Conservation (phyloP, 2,113 vertebrate species). For the Dicerorhinus sumatrensis region DNA sequence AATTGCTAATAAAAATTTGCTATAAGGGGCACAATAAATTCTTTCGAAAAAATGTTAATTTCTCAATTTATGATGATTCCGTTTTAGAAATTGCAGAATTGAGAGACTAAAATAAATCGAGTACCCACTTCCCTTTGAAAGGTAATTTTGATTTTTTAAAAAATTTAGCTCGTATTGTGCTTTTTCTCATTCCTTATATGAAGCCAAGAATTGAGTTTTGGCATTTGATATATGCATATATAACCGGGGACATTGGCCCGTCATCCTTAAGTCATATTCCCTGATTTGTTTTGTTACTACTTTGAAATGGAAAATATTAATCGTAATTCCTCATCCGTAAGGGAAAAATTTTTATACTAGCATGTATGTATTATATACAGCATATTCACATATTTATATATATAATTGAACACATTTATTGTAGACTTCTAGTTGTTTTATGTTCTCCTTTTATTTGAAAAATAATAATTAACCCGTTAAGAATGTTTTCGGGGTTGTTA, state of each 20-base stretch:
- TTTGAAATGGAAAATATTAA: not conserved
- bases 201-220: not conserved
- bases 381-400: too few relatives aligned
- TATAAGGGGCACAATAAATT: not conserved
- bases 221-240: not conserved
- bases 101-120: conserved; percentile 4
- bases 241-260: not conserved
- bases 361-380: too few relatives aligned
- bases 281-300: not conserved
- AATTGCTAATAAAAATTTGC: conserved; percentile 46
- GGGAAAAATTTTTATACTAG: not conserved
- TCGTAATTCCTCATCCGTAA: not conserved
- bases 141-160: conserved; percentile 11
- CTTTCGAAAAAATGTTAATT: conserved; percentile 24
- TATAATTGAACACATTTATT: not conserved
- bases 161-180: not conserved
- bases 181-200: not conserved
- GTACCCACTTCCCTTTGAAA: not conserved
- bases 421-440: not conserved
- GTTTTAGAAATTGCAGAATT: conserved; percentile 45
- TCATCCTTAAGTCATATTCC: not conserved
- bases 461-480: not conserved
- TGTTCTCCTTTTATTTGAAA: not conserved
- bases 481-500: not conserved
- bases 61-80: conserved; percentile 10